Base-by-base conservation (phyloP, 2,888 invertebrate species). In the Drosophila bunnanda region DNA sequence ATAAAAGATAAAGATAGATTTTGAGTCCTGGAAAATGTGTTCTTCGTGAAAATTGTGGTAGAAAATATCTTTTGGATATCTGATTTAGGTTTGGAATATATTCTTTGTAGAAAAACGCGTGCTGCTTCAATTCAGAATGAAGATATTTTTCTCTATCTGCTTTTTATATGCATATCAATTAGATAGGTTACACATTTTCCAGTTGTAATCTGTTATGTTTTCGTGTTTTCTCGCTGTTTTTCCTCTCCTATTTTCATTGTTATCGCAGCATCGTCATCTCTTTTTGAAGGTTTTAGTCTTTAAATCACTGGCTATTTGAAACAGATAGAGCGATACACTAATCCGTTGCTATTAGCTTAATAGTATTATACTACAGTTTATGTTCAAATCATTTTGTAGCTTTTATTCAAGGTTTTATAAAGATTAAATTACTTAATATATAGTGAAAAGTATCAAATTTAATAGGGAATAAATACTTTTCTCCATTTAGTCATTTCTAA, bases 151-250 rank as follows among this genome's bases (percentile, higher is more conserved):
- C n/a, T 52, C 52, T 58, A 55, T 50, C 36, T n/a, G 30, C 12
- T 12, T 71, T 77, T 61, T 76, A 76, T 77, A 70, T 60, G 77
- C 71, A 46, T 68, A 85, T 85, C 71, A 79, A 66, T 79, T 72
- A 70, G 50, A 4, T 22, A 15, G 20, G 2, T 34, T 15, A 57
- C 38, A 58, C 54, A 71, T 82, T 78, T 85, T 58, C 75, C 78
- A 72, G 68, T 55, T 76, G 59, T 57, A 62, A 34, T 55, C 64
- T 59, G 32, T 57, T 59, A 30, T 34, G 30, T 30, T 39, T 58
- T 48, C 25, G 39, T 25, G 17, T 48, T 44, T 43, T 13, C 38
- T 46, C 15, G 0, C 22, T n/a, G 13, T n/a, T 28, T 28, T 17
- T 52, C 53, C 58, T n/a, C 20, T 38, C 30, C 15, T 6, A 3